These are phyloP conservation scores for Desoria tigrina DNA, from an alignment of 2,888 invertebrate species.

Conservation along the genomic window DNA sequence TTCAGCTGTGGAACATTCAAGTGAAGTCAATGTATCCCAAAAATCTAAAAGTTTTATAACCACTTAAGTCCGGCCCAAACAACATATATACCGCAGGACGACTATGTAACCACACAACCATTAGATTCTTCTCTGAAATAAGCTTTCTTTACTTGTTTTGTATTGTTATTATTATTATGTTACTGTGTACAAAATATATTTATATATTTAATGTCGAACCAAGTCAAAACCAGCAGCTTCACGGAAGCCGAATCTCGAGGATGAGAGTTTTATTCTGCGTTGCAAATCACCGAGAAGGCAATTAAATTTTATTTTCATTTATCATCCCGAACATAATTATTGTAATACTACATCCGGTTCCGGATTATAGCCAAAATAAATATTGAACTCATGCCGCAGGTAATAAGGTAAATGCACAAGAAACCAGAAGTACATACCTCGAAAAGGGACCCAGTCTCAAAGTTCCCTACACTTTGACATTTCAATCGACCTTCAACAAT, in stretches of 20 bases:
- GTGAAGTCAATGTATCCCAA: constrained; percentile 11
- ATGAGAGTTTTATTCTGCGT: constrained; percentile 15
- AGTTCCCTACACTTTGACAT: not conserved
- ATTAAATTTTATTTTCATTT: constrained; percentile 4
- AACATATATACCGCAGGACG: constrained; percentile 1
- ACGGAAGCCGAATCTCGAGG: constrained; percentile 13
- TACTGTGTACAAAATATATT: constrained; percentile 1
- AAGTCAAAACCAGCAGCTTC: not conserved
- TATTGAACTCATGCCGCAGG: too few relatives aligned
- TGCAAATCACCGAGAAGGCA: constrained; percentile 15
- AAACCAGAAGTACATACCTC: constrained; percentile 1
- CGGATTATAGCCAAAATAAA: too few relatives aligned
- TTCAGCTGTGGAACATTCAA: constrained; percentile 7
- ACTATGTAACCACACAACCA: constrained; percentile 1
- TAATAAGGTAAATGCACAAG: too few relatives aligned
- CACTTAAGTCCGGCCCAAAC: constrained; percentile 3
- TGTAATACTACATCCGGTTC: not conserved
- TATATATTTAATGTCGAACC: too few relatives aligned
- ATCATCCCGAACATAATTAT: not conserved
- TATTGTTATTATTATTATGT: not conserved
- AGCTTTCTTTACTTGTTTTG: not conserved
- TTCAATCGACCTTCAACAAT: not conserved
- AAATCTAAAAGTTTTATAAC: constrained; percentile 11
- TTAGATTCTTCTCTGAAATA: too few relatives aligned
- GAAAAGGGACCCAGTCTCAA: constrained; percentile 5